Base-by-base conservation (phyloP, 1,140 invertebrate species). In the Parapsyche elsis region DNA sequence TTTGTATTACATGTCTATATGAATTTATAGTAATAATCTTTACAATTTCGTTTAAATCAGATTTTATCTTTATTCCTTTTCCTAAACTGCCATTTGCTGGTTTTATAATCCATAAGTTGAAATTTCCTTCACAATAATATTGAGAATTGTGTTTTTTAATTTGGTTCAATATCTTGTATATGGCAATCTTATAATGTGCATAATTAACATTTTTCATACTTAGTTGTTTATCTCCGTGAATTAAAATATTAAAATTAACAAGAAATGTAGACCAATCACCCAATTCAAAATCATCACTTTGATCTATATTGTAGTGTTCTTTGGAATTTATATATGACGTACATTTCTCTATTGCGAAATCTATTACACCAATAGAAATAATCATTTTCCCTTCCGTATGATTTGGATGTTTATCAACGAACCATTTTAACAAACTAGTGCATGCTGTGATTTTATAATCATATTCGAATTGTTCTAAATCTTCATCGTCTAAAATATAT, bases 91-190 rank as follows among this genome's bases (percentile, higher is more conserved):
- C 92, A 81, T 94, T 92, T 4, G 94, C 94, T 0, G 97, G 97
- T 87, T 98, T 98, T 14, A 98, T 90, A 80, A 98, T 98, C 97
- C 97, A 98, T 75, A 97, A 92, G 88, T 98, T 97, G 82, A 92
- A 92, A 64, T 90, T 90, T 2, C 96, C 96, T 87, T 97, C 96
- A 80, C 93, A 89, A 23, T 92, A 86, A 80, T 93, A 86, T 86
- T 94, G 91, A 14, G 92, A 91, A 88, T 93, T 92, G 85, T 91
- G 87, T 81, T 87, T 87, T 84, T 90, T 85, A 81, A 94, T 87
- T 85, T 91, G 88, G 59, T 91, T 88, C n/a, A 94, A 85, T 21
- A 92, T 87, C 76, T 88, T 88, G 70, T 88, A 89, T 0, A 90
- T 88, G 83, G 90, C 90, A 46, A 89, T 87, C 44, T 90, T 84